phyloP scores from a whole-genome alignment of 2,888 invertebrate genomes.

The Limenitis camilla region DNA sequence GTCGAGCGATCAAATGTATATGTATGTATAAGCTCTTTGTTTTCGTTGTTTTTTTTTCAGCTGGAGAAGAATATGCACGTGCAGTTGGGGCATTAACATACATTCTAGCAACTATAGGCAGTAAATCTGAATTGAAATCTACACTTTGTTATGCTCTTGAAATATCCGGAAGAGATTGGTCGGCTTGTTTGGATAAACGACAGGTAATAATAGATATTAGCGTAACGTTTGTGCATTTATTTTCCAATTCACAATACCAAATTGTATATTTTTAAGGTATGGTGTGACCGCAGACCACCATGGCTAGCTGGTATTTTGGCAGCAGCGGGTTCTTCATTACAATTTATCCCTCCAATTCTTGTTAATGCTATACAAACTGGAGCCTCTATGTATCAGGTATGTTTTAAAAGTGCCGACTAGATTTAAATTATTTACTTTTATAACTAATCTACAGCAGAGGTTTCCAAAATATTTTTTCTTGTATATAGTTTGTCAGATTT shows the following conservation, averaged over 20 bases:
- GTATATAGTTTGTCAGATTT: no score
- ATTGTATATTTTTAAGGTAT: conserved; percentile 71
- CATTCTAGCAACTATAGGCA: conserved; percentile 77
- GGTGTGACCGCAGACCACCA: conserved; percentile 86
- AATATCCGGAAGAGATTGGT: conserved; percentile 77
- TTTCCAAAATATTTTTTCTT: no score
- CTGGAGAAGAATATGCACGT: conserved; percentile 67
- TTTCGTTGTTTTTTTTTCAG: conserved; percentile 30
- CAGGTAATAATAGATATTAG: conserved; percentile 66
- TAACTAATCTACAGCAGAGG: no score
- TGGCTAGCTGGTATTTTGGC: conserved; percentile 84
- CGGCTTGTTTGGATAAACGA: conserved; percentile 82
- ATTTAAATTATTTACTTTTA: no score
- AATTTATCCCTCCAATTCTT: conserved; percentile 79
- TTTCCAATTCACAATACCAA: no score
- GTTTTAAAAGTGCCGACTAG: no score
- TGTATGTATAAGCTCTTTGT: no score
- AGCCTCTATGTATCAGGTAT: conserved; percentile 84
- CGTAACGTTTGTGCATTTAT: no score
- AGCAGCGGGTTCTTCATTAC: conserved; percentile 76
- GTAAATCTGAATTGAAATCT: conserved; percentile 76
- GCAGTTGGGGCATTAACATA: conserved; percentile 78
- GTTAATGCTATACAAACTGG: conserved; percentile 82
- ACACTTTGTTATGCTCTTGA: conserved; percentile 78
- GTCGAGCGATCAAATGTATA: no score